Conservation (phyloP, 2,888 invertebrate species). For the Idaea dimidiata region DNA sequence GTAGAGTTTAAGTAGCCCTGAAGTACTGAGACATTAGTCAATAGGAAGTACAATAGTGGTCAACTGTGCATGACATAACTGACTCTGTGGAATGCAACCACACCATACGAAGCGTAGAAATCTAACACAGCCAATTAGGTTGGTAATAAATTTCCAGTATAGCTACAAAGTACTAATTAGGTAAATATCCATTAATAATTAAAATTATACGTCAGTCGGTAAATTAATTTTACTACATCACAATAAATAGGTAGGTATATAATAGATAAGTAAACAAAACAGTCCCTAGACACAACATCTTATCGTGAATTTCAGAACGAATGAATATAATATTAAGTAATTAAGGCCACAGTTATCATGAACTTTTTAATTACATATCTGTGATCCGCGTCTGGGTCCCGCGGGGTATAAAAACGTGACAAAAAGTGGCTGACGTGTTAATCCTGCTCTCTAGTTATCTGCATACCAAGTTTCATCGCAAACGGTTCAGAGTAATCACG, state of each 20-base stretch:
- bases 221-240: not conserved
- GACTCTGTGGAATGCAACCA: not conserved
- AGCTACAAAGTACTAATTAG: not conserved
- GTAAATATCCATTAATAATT: not conserved
- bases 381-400: too few relatives aligned
- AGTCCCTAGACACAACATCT: not conserved
- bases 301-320: not conserved
- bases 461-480: too few relatives aligned
- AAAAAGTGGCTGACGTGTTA: too few relatives aligned
- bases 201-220: not conserved
- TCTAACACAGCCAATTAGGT: not conserved
- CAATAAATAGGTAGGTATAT: not conserved
- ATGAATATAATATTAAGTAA: too few relatives aligned
- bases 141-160: not conserved
- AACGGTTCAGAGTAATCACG: too few relatives aligned
- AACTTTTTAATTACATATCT: too few relatives aligned
- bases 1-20: too few relatives aligned
- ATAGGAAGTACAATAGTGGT: not conserved
- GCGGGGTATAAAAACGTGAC: too few relatives aligned
- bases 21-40: too few relatives aligned
- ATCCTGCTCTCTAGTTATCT: too few relatives aligned
- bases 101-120: not conserved
- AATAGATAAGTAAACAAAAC: not conserved
- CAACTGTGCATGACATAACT: not conserved
- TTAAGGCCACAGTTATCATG: too few relatives aligned